phyloP scores from a whole-genome alignment of 2,888 invertebrate genomes.

The Tinea semifulvella region DNA sequence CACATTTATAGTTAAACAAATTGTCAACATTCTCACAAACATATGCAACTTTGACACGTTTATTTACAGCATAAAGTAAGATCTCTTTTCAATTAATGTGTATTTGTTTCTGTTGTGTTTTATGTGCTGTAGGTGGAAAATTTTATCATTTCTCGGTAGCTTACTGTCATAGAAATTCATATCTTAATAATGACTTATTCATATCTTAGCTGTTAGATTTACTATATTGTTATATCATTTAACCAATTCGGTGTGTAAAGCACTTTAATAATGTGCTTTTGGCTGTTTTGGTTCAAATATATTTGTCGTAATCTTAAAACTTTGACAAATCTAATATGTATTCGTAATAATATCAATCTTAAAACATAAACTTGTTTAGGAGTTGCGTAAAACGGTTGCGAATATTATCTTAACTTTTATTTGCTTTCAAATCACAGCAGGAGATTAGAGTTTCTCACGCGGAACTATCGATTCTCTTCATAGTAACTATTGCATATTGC shows the following conservation, averaged over 20 bases:
- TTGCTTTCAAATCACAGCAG: slow-evolving; percentile 7
- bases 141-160: not conserved
- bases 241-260: no score
- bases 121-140: slow-evolving; percentile 1
- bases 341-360: no score
- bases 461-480: not conserved
- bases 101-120: not conserved
- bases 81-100: no score
- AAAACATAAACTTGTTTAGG: no score
- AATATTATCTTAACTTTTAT: not conserved
- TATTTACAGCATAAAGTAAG: not conserved
- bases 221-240: no score
- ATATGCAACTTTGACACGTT: not conserved
- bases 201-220: no score
- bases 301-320: no score
- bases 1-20: not conserved
- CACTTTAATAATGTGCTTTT: no score
- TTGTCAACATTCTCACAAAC: not conserved
- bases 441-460: not conserved
- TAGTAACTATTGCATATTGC: slow-evolving; percentile 1
- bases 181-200: no score
- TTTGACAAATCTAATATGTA: no score
- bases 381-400: slow-evolving; percentile 2
- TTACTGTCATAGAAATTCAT: no score
- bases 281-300: no score